Conservation (phyloP, 2,113 vertebrate species). For the Apodemus sylvaticus region DNA sequence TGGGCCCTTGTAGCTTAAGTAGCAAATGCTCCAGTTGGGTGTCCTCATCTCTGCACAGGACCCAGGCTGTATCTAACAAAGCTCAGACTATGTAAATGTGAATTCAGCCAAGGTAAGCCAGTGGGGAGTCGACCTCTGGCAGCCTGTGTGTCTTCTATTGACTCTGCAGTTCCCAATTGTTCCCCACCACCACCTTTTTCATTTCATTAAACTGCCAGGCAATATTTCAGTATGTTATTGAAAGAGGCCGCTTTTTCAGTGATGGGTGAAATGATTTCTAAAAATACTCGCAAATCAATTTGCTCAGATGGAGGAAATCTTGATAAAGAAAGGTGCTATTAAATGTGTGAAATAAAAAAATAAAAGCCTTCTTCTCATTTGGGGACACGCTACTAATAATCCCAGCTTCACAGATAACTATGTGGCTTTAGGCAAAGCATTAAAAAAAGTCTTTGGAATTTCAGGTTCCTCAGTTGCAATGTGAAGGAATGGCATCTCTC, state of each 20-base stretch:
- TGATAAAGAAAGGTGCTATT: conserved; percentile 66
- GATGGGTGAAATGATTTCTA: conserved; percentile 74
- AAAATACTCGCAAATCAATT: conserved; percentile 73
- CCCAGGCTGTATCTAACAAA: not conserved
- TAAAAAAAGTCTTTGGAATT: not conserved
- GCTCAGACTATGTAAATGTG: not conserved
- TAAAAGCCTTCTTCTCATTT: not conserved
- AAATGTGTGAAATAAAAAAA: conserved; percentile 53
- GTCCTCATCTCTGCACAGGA: not conserved
- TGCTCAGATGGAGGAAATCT: conserved; percentile 58
- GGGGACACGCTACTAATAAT: not conserved
- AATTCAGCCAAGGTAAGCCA: not conserved
- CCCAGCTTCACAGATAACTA: not conserved
- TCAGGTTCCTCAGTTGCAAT: not conserved
- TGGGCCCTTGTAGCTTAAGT: conserved; percentile 7
- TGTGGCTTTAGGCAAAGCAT: not conserved
- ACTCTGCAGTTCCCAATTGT: conserved; percentile 25
- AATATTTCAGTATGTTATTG: conserved; percentile 49
- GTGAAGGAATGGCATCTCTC: not conserved
- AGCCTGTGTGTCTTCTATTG: not conserved
- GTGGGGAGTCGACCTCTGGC: not conserved
- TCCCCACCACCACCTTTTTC: not conserved
- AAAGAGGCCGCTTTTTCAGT: conserved; percentile 64
- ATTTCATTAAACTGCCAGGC: conserved; percentile 52
- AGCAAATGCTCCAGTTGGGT: not conserved